Evolutionary conservation across 37 sponge, comb jelly and placozoan species (phyloP).

Genomic region (Mnemiopsis leidyi): DNA sequence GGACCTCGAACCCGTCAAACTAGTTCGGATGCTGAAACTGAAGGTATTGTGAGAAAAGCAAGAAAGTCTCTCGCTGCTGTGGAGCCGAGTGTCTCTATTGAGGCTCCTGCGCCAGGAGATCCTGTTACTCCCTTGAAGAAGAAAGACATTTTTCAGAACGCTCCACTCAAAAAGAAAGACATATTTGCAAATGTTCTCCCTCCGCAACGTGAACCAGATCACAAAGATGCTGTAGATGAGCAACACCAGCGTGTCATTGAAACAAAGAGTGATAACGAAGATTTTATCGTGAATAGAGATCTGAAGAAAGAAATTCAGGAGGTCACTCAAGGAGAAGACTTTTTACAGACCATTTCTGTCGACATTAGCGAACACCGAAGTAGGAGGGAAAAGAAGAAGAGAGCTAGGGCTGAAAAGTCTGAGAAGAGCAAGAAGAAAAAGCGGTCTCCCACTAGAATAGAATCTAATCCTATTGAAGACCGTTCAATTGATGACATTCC

Average conservation of each 20-base stretch:
- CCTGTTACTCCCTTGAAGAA: neutral
- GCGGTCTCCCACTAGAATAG: neutral
- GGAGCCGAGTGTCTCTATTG: neutral
- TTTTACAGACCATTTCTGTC: neutral
- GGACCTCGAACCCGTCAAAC: neutral
- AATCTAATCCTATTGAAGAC: slow-evolving; percentile 23
- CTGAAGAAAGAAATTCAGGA: slow-evolving; percentile 22
- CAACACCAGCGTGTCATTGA: neutral
- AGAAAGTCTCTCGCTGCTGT: neutral
- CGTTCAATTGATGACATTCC: slow-evolving; percentile 19
- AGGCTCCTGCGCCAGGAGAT: neutral
- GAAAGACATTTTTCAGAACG: neutral
- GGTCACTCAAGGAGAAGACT: slow-evolving; percentile 16
- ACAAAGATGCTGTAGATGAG: neutral
- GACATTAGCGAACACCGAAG: neutral
- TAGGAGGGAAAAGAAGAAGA: neutral
- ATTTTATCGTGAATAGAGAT: neutral
- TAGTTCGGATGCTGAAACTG: slow-evolving; percentile 12
- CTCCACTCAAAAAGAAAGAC: neutral
- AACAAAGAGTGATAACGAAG: neutral
- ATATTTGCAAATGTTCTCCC: slow-evolving; percentile 13
- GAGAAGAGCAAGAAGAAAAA: neutral
- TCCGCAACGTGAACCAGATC: neutral
- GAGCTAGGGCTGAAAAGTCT: neutral
- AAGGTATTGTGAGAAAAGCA: neutral